These are phyloP conservation scores for Arvicanthis niloticus DNA, from an alignment of 2,113 vertebrate species.

Conservation along the genomic window DNA sequence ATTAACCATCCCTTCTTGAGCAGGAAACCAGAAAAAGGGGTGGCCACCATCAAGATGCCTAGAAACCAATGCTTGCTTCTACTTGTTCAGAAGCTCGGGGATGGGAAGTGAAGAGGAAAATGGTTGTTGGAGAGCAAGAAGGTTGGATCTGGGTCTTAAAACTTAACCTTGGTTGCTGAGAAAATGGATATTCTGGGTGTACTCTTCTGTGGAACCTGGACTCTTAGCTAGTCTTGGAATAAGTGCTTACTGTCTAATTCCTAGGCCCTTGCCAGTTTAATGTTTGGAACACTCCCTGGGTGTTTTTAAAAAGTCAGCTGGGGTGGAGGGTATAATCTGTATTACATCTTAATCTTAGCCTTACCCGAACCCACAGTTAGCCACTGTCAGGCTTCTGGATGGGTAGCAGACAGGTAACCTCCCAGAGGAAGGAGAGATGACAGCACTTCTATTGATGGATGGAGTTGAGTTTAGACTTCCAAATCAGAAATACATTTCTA, in stretches of 20 bases:
- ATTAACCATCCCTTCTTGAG: not conserved
- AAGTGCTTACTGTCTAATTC: not conserved
- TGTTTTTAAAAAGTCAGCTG: conserved; percentile 38
- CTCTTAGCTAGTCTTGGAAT: not conserved
- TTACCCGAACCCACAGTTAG: not conserved
- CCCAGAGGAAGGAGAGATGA: not conserved
- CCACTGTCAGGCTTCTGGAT: not conserved
- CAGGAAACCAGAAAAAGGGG: not conserved
- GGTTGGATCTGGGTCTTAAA: not conserved
- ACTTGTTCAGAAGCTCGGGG: not conserved
- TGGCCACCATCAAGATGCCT: not conserved
- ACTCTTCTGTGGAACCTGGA: not conserved
- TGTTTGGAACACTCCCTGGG: not conserved
- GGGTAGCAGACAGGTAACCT: not conserved
- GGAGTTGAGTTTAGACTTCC: conserved; percentile 41
- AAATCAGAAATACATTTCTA: conserved; percentile 15
- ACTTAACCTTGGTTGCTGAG: not conserved
- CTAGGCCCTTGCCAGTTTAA: not conserved
- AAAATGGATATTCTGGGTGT: not conserved
- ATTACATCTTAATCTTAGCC: not conserved
- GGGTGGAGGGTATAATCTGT: not conserved
- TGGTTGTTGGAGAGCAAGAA: not conserved
- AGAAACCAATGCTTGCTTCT: not conserved
- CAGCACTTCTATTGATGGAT: not conserved
- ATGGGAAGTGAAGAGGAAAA: not conserved